Percentiles rank a stretch among this genome's conserved stretches.
phyloP scores from a whole-genome alignment of 2,113 vertebrate species.

The Corynorhinus townsendii region DNA sequence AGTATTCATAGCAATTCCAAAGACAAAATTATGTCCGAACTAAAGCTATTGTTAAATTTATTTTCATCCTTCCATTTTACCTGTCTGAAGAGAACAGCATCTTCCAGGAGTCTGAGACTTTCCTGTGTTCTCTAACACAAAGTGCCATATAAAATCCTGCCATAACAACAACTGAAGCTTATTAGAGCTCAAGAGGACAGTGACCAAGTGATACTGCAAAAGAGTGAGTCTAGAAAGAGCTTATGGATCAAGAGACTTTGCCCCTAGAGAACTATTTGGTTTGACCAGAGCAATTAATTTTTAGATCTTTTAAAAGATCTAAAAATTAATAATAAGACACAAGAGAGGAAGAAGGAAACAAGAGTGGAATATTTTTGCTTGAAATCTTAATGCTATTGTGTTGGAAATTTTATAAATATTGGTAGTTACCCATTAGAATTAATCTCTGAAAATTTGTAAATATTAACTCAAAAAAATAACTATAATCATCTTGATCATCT shows the following conservation, averaged over 20 bases:
- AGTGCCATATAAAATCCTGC: not conserved
- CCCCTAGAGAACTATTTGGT: not conserved
- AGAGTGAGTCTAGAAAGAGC: not conserved
- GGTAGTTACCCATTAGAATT: not conserved
- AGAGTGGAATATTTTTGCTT: not conserved
- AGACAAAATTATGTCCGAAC: not conserved
- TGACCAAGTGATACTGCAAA: not conserved
- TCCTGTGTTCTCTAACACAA: not conserved
- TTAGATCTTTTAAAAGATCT: too few relatives aligned
- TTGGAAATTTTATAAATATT: not conserved
- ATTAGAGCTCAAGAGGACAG: not conserved
- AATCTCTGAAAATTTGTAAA: not conserved
- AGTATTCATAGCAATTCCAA: not conserved
- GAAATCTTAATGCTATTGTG: not conserved
- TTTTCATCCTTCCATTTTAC: not conserved
- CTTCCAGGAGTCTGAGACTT: not conserved
- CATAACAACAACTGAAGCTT: not conserved
- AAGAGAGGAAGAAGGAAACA: not conserved
- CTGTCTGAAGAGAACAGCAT: not conserved
- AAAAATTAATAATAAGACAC: not conserved
- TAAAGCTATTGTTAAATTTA: not conserved
- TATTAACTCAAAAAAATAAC: not conserved
- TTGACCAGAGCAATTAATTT: not conserved
- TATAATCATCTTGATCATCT: not conserved
- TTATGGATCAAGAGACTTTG: not conserved